Base-by-base conservation (phyloP, 92 coral and sea anemone genomes). In the Umimayanthus kanabou region DNA sequence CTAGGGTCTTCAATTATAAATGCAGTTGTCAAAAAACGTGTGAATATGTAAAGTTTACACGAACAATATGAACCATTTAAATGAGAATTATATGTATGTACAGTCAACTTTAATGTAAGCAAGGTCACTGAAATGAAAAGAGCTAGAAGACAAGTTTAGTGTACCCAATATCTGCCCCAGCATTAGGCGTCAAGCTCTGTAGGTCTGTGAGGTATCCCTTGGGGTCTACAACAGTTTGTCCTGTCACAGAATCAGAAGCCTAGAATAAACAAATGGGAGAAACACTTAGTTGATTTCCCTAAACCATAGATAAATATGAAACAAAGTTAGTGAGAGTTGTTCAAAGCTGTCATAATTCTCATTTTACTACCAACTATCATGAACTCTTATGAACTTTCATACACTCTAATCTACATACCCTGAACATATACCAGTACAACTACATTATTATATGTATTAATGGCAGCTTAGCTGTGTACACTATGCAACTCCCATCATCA, bases 151-250 rank as follows among this genome's bases (percentile, higher is more conserved):
- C 37, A 33, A 33, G 37, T 33, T 47, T 40, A 6, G 92, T 77
- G 37, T 87, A 96, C 99, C 99, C 99, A 88, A 96, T 93, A 85
- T 96, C 99, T 49, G 96, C 99, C 16, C 99, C 99, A 39, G 98
- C 91, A 4, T 91, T 83, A 3, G 99, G 98, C 1, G 99, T 96
- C 58, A 96, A 93, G 66, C 99, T 96, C 87, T 96, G 99, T 18
- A 96, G 90, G 82, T 96, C 99, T 20, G 99, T 96, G 29, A 96
- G 87, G 75, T 96, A 96, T 0, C 99, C 99, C 82, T 96, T 96
- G 2, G 99, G 99, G 84, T 96, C 99, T 47, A 96, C 99, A 4
- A 96, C 99, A 0, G 99, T 96, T 84, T 96, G 99, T 23, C 99
- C 99, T 11, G 95, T 89, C 66, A 96, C 99, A 42, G 99, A 96